Evolutionary conservation across 2,888 invertebrate genomes (phyloP), one percentile per base, ranked within the genome.

Genomic region (Poecilus cupreus): DNA sequence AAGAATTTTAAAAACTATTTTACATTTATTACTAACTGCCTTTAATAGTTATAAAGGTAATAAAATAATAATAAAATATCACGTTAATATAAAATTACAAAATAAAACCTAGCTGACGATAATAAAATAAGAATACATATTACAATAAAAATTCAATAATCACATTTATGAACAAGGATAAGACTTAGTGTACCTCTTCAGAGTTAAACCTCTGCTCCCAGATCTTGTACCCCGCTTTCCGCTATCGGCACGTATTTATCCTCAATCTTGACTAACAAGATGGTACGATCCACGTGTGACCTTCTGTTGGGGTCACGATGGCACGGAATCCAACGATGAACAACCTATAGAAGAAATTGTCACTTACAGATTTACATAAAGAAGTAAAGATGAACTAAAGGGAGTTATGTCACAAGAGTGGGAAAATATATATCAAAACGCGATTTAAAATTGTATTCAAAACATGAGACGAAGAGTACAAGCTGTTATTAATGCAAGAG

Each of bases 241-340:
- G 96, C 96, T 75, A 98, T 96, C 13, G 98, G 98, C 82, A 98
- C 97, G 89, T 94, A 98, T 86, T 94, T 95, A 86, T 98, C 98
- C 13, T 96, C 97, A 64, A 98, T 96, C 89, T 97, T 96, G n/a
- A 98, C 93, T 13, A 98, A 92, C 16, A 98, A 91, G 82, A 98
- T 96, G 75, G 95, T 96, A 86, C 96, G 94, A 90, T 98, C 98
- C 13, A 97, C 95, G 88, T 98, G 97, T 3, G 98, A 98, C 16
- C 98, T 92, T 81, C 94, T 93, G 85, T 94, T 93, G 0, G 95
- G 94, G 88, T 98, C 97, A 76, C 95, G 93, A 90, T 98, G 98
- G 89, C 95, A 96, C 0, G 98, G 98, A 43, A 94, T 93, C 98
- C 98, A 98, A 84, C 95, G 94, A 89, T 98, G 98, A 8, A 98